Percentiles rank a stretch among this genome's conserved stretches.
Conservation (phyloP, 2,113 vertebrate genomes). For the Zapus hudsonius region DNA sequence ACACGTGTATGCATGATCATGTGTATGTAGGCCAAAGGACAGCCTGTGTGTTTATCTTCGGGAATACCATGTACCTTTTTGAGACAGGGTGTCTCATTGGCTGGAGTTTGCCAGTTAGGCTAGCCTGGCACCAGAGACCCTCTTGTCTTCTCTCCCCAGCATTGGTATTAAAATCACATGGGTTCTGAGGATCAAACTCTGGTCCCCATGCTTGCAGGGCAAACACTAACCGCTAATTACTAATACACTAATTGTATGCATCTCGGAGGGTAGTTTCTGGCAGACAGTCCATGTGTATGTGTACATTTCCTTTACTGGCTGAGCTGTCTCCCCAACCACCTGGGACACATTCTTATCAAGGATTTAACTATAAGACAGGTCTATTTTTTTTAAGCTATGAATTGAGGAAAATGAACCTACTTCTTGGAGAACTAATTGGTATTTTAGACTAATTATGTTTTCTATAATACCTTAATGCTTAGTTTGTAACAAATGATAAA, state of each 20-base stretch:
- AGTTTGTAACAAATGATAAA: conserved; percentile 40
- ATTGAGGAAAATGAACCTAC: background rate
- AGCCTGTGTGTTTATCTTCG: too few species aligned
- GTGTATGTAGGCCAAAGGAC: too few species aligned
- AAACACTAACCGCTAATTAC: too few species aligned
- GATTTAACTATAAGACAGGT: background rate
- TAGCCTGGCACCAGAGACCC: too few species aligned
- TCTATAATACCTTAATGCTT: conserved; percentile 12
- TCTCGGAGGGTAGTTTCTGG: background rate
- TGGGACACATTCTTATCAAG: background rate
- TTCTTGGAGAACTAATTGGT: conserved; percentile 34
- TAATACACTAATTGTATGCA: background rate
- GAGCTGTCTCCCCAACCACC: background rate
- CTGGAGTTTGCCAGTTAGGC: too few species aligned
- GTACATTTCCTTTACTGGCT: background rate
- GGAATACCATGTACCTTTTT: too few species aligned
- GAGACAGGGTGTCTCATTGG: too few species aligned
- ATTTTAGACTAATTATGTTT: conserved; percentile 53
- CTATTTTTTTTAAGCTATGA: background rate
- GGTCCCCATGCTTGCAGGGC: too few species aligned
- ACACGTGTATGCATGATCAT: too few species aligned
- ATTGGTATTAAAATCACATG: too few species aligned
- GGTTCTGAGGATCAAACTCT: too few species aligned
- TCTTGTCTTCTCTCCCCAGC: too few species aligned
- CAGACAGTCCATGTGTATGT: background rate